Base-by-base conservation (phyloP, 2,888 invertebrate species). In the Lymantria dispar region DNA sequence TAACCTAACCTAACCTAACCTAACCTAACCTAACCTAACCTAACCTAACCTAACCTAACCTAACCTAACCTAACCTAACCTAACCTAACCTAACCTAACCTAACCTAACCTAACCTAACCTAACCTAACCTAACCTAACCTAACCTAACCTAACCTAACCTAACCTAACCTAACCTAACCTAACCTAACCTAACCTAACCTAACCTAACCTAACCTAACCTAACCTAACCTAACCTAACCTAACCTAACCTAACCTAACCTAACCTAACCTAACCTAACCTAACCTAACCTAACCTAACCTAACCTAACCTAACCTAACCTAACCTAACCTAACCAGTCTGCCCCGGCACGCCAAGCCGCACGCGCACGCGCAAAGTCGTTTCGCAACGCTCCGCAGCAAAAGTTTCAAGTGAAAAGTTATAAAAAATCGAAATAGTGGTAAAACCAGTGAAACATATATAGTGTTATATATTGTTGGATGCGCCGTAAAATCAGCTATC, bases 1-100 rank as follows among this genome's bases (percentile, higher is more conserved):
- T 47, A 47, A 47, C 47, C 47, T 47, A 47, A 47, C 47, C 47
- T 47, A 47, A 47, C 47, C 47, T 47, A 47, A 47, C 47, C 47
- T 47, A 47, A 45, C 45, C 45, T 45, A 45, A 45, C 45, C 45
- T 45, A 45, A 45, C 45, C 45, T 45, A 45, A 45, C 45, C 45
- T 45, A 45, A 45, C 45, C 45, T 45, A 45, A 45, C 45, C 45
- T 45, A 45, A 45, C 45, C 45, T 45, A 45, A 45, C 45, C 45
- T 45, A 45, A 45, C 45, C 45, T 45, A 45, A 45, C 45, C 45
- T 45, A 45, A 45, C 45, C 45, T 45, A 45, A 45, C 45, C 45
- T 45, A 45, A 45, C 45, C 45, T 45, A 45, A 45, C 45, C 45
- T 46, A 46, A 46, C 46, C 46, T 46, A 46, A 46, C 46, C 46